These are phyloP conservation scores for Bujurquina vittata DNA, from an alignment of 2,113 vertebrate species.

Conservation along the genomic window DNA sequence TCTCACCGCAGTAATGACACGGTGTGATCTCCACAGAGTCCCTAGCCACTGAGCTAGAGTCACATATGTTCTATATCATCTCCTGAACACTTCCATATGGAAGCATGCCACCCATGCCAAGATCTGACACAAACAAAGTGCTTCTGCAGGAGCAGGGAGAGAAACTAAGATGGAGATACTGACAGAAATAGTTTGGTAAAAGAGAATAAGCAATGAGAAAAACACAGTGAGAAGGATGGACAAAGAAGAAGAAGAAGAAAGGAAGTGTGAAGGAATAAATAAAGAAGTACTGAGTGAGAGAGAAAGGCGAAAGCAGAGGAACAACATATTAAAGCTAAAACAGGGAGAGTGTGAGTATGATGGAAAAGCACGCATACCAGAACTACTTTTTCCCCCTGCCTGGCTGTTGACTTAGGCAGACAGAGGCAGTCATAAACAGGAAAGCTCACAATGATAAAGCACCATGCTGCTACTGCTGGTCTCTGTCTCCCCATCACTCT, in stretches of 20 bases:
- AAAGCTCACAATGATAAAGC: slow-evolving; percentile 61
- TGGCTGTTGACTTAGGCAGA: slow-evolving; percentile 62
- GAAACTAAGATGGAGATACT: slow-evolving; percentile 15
- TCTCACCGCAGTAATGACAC: slow-evolving; percentile 73
- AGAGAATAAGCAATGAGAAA: slow-evolving; percentile 22
- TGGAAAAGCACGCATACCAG: slow-evolving; percentile 61
- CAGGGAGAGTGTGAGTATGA: slow-evolving; percentile 46
- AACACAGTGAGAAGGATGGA: not conserved
- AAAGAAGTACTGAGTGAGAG: slow-evolving; percentile 13
- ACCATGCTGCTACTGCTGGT: slow-evolving; percentile 21
- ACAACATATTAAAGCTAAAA: slow-evolving; percentile 67
- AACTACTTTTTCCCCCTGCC: slow-evolving; percentile 47
- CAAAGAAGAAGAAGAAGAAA: not conserved
- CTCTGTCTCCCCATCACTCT: not conserved
- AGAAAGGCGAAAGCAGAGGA: slow-evolving; percentile 12
- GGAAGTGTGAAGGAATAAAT: slow-evolving; percentile 1
- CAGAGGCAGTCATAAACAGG: slow-evolving; percentile 68
- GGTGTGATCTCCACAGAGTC: slow-evolving; percentile 66
- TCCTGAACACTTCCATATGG: slow-evolving; percentile 79
- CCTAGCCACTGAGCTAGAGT: slow-evolving; percentile 60
- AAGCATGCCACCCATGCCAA: slow-evolving; percentile 67
- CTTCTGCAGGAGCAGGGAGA: slow-evolving; percentile 18
- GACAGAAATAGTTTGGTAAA: slow-evolving; percentile 18
- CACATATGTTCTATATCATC: slow-evolving; percentile 80
- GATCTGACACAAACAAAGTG: slow-evolving; percentile 58